Base-by-base conservation (phyloP, 1,140 invertebrate genomes). In the Drosophila athabasca region DNA sequence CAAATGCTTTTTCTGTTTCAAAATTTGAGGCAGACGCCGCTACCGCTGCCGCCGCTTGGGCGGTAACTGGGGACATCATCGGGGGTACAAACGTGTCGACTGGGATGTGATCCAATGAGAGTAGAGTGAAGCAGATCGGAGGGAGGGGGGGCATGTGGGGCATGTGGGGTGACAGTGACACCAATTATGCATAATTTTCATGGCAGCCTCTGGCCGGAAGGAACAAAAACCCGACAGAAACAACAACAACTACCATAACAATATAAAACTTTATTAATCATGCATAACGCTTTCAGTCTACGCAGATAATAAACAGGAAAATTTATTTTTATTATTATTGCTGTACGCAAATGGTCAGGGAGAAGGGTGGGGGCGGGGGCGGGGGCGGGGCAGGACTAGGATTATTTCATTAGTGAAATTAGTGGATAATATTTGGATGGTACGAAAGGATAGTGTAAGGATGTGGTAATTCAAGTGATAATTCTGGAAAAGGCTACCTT, bases 101-200 rank as follows among this genome's bases (percentile, higher is more conserved):
- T 43, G 26, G 35, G 26, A 43, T 24, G 26, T 65, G 62, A 64
- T 35, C 52, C 60, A 15, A 29, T 59, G 54, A 35, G 43, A n/a
- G 26, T 39, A 13, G 11, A 39, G 4, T 5, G 11, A 11, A 13
- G 11, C 35, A 4, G 11, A 11, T 3, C 17, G 17, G 7, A 6
- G 5, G 46, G 19, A 1, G 17, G 17, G 17, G 9, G 35, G 3
- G 11, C 11, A 1, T 39, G 9, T 60, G 43, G 24, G 22, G 0
- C 22, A 24, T n/a, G 52, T 26, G 51, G 44, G 57, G 45, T 61
- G 68, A 61, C 67, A 69, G 72, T 76, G 80, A 66, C 80, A 84
- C 54, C 81, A 79, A 84, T 79, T 84, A 79, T 85, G 80, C 81
- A 84, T 84, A 84, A 84, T 84, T 84, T 79, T 69, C 50, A 48